phyloP scores from a whole-genome alignment of 2,888 invertebrate species.

The Metalampra italica region DNA sequence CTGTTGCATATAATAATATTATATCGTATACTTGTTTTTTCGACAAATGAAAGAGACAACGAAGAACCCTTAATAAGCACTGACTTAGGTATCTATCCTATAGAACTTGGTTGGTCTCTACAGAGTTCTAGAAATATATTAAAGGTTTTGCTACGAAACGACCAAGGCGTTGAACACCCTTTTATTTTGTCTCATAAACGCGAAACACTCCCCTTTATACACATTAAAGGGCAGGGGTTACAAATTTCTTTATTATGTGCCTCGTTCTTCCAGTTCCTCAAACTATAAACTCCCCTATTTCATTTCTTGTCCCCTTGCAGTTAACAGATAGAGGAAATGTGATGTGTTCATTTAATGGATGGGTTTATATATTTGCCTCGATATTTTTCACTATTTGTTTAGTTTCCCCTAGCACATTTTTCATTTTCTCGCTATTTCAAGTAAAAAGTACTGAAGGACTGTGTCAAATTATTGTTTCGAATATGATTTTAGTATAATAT shows the following conservation, averaged over 20 bases:
- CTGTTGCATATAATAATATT: no score
- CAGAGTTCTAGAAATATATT: no score
- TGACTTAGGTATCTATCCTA: no score
- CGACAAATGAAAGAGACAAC: no score
- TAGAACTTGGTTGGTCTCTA: no score
- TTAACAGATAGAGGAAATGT: slow-evolving; percentile 22
- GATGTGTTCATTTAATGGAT: slow-evolving; percentile 11
- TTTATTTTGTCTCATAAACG: slow-evolving; percentile 7
- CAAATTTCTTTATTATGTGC: slow-evolving; percentile 25
- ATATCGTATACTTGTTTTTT: no score
- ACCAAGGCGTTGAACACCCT: no score
- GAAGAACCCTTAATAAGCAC: no score
- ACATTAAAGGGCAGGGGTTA: slow-evolving; percentile 19
- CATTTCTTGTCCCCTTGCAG: slow-evolving; percentile 17
- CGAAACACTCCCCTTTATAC: slow-evolving; percentile 23
- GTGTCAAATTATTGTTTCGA: no score
- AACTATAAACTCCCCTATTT: slow-evolving; percentile 23
- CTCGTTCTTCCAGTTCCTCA: slow-evolving; percentile 26
- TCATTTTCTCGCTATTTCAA: background rate
- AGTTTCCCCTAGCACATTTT: background rate
- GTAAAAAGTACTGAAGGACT: no score
- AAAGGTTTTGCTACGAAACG: no score
- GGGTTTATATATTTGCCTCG: slow-evolving; percentile 4
- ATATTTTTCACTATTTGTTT: slow-evolving; percentile 5
- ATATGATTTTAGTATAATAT: no score